Percentiles rank a stretch among this genome's conserved stretches.
Conservation (phyloP, 2,113 vertebrate genomes). For the Catharus fuscescens region DNA sequence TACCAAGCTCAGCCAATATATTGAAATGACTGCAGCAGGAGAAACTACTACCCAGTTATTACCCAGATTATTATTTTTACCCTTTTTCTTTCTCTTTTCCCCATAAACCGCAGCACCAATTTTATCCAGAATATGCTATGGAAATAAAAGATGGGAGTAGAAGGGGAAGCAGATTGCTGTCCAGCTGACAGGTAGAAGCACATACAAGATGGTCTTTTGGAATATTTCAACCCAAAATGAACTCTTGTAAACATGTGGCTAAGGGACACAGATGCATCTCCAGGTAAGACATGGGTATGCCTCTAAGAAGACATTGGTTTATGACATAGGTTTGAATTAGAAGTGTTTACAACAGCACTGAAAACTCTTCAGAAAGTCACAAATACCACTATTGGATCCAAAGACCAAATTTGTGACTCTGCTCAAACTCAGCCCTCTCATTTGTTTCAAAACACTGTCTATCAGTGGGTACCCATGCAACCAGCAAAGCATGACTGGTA, state of each 20-base stretch:
- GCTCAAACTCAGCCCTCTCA: neutral
- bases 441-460: conserved; percentile 11
- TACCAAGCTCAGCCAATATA: neutral
- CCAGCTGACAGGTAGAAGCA: neutral
- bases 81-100: neutral
- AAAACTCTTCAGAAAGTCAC: conserved; percentile 13
- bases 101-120: neutral
- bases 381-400: neutral
- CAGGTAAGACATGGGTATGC: neutral
- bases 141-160: neutral
- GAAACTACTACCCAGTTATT: neutral
- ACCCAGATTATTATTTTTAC: neutral
- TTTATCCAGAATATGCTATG: neutral
- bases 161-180: neutral
- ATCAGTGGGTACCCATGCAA: neutral
- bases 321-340: neutral
- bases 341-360: neutral
- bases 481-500: neutral
- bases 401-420: conserved; percentile 7
- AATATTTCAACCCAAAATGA: neutral
- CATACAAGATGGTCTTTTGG: neutral
- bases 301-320: neutral
- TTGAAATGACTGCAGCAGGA: neutral
- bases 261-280: neutral
- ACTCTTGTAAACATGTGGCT: neutral